Evolutionary conservation across 2,113 vertebrate species (phyloP), one percentile per base, ranked within the genome.

Genomic region (Lasiurus borealis): DNA sequence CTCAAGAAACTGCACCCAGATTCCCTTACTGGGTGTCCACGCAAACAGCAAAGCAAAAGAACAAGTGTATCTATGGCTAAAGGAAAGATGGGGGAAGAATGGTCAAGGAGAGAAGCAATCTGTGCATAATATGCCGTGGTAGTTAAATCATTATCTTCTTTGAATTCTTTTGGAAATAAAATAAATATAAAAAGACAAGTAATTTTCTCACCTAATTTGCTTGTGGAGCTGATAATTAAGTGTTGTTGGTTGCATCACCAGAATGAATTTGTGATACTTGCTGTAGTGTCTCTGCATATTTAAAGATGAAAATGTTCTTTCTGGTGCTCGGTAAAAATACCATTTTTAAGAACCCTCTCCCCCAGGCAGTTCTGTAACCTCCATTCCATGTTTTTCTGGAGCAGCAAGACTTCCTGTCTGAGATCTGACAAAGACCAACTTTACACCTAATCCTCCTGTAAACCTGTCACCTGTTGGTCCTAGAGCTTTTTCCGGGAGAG

Each of bases 151-250:
- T 96, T 96, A 95, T 97, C 86, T 36, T 98, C 96, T 97, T 97
- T 97, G 96, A 83, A 85, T 98, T 98, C 94, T 97, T 98, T 98
- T 98, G 98, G 97, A 98, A 98, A 98, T 98, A 98, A 98, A 98
- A 98, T 98, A 98, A 98, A 98, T 98, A 98, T 98, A 98, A 98
- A 98, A 98, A 98, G 98, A 98, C 98, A 98, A 98, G 98, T 98
- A 98, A 98, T 98, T 98, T 98, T 99, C 98, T 98, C 98, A 98
- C 98, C 98, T 98, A 98, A 98, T 99, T 98, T 98, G 98, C 98
- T 98, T 98, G 98, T 97, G 98, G 98, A 99, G 98, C 98, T 98
- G 98, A 98, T 98, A 98, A 99, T 98, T 98, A 98, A 98, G 98
- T 98, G 98, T 98, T 98, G 98, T 97, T 98, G 97, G 91, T 95